Base-by-base conservation (phyloP, 1,140 invertebrate species). In the Drosophila malerkotliana region DNA sequence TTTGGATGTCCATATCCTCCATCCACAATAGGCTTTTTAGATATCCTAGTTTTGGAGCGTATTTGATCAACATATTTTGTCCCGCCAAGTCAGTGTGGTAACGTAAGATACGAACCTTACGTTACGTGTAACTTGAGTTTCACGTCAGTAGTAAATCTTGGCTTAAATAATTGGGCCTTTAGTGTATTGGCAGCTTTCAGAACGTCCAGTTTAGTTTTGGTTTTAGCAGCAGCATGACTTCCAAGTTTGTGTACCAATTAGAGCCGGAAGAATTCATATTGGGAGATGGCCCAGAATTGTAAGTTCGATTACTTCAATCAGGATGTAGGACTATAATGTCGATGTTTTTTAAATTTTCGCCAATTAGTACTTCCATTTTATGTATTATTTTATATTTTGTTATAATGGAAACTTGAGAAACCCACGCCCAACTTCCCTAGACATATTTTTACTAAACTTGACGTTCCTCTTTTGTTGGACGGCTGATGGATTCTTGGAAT, bases 211-310 rank as follows among this genome's bases (percentile, higher is more conserved):
- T 26, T 12, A 34, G 39, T 51, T 45, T 28, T 32, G 69, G 10
- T 26, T 60, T 2, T 12, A 1, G 44, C 9, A 32, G 5, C 2
- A 64, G 49, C 7, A 90, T 90, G 88, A 64, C 61, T 49, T 88
- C 80, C 7, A 88, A 90, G 59, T 89, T 79, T 68, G 44, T 72
- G 4, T 90, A 90, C 71, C 88, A 85, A 39, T 39, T 80, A 15
- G 76, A 84, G 48, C 58, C 78, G 8, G 67, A 75, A 48, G 47
- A 58, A 5, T 73, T 71, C 59, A 34, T 81, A 4, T 41, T 88
- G 4, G 80, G 80, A 18, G 28, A 44, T 30, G 60, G 44, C 15
- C 21, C 18, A 4, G 15, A 3, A 0, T 15, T 55, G 80, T 88
- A 75, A 88, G 78, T 72, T 32, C 15, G 8, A 0, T 14, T 18